Conservation (phyloP, 2,888 invertebrate species). For the Encarsia formosa region DNA sequence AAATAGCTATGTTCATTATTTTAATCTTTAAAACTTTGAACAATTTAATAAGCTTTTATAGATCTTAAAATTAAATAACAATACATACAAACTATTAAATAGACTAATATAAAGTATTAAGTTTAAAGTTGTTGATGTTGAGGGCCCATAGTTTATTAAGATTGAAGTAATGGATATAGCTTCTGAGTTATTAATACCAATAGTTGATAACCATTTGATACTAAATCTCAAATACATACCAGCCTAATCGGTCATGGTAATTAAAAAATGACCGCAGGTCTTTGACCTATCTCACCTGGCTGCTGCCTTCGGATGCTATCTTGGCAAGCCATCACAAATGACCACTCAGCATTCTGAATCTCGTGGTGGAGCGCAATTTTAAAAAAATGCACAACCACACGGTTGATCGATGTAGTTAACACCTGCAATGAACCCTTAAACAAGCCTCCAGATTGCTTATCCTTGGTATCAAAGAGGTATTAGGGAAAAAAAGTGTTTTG, state of each 20-base stretch:
- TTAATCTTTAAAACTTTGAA: conserved; percentile 22
- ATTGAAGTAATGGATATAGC: conserved; percentile 25
- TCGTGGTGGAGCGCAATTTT: conserved; percentile 38
- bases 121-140: too few relatives aligned
- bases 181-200: conserved; percentile 8
- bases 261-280: conserved; percentile 42
- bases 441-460: conserved; percentile 50
- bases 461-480: conserved; percentile 31
- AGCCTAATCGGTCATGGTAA: conserved; percentile 40
- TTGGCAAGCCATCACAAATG: conserved; percentile 32
- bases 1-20: conserved; percentile 18
- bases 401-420: conserved; percentile 37
- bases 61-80: background rate
- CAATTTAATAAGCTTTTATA: background rate
- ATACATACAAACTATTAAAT: too few relatives aligned
- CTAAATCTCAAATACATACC: conserved; percentile 46
- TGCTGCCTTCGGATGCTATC: conserved; percentile 33
- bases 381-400: conserved; percentile 36
- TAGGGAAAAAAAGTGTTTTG: conserved; percentile 11
- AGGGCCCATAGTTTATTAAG: conserved; percentile 15
- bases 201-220: conserved; percentile 17
- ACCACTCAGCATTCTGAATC: conserved; percentile 34
- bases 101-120: too few relatives aligned
- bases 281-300: conserved; percentile 49
- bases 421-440: conserved; percentile 51